Conservation (phyloP, 2,888 invertebrate genomes). For the Harpalus rubripes region DNA sequence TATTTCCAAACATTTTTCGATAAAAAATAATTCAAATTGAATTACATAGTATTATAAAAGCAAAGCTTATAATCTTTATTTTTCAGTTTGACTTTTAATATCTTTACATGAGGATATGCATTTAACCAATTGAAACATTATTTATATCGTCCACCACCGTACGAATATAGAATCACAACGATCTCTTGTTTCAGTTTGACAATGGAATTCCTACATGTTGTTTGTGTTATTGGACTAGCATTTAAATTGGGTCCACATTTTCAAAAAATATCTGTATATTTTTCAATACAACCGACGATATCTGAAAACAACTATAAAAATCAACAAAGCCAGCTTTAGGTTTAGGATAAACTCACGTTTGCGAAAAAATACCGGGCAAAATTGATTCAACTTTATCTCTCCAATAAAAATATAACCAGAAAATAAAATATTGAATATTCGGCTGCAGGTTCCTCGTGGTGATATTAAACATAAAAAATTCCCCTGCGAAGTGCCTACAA, state of each 20-base stretch:
- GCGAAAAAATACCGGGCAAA: conserved; percentile 47
- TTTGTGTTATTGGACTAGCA: neutral
- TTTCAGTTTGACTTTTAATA: no score
- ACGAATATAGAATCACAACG: neutral
- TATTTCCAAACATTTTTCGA: no score
- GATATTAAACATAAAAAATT: conserved; percentile 63
- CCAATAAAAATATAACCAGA: conserved; percentile 59
- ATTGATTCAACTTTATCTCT: conserved; percentile 61
- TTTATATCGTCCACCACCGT: no score
- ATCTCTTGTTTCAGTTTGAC: neutral
- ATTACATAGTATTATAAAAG: no score
- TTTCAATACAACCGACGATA: conserved; percentile 1
- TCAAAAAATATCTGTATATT: conserved; percentile 22
- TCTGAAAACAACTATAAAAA: conserved; percentile 44
- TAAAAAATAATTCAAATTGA: no score
- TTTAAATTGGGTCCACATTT: conserved; percentile 1
- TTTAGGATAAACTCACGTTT: conserved; percentile 32
- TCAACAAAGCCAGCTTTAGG: conserved; percentile 45
- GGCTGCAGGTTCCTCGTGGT: conserved; percentile 18
- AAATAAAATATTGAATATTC: conserved; percentile 62
- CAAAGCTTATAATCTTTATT: no score
- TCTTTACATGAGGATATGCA: no score
- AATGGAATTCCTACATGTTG: neutral
- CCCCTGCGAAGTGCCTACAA: conserved; percentile 46
- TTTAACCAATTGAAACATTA: neutral